Conservation (phyloP, 1,140 invertebrate genomes). For the Drosophila ironensis region DNA sequence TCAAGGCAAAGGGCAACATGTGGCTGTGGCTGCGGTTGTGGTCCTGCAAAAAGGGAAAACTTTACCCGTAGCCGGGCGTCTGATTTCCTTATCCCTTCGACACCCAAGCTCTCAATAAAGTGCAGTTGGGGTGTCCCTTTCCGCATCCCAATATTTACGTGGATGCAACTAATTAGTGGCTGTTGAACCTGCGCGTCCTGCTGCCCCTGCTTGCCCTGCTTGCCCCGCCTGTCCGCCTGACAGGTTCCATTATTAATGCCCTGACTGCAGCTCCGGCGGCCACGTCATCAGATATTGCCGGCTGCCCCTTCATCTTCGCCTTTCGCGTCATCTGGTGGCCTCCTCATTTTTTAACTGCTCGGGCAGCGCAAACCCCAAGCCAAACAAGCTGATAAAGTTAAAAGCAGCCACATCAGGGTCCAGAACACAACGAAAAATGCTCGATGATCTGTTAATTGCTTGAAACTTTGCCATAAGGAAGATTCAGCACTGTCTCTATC, state of each 20-base stretch:
- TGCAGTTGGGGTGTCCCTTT: not conserved
- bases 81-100: conserved; percentile 17
- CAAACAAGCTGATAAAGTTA: conserved; percentile 74
- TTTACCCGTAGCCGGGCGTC: not conserved
- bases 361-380: conserved; percentile 25
- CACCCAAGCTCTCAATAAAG: not conserved
- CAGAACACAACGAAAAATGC: conserved; percentile 11
- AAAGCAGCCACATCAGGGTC: conserved; percentile 48
- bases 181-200: conserved; percentile 21
- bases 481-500: too few species aligned
- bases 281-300: conserved; percentile 40
- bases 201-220: not conserved
- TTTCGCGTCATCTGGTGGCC: conserved; percentile 30
- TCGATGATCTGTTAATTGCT: too few species aligned
- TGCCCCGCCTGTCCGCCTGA: not conserved
- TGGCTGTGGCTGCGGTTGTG: conserved; percentile 32
- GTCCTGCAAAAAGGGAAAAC: not conserved
- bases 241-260: conserved; percentile 23
- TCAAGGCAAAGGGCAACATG: conserved; percentile 64
- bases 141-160: conserved; percentile 10
- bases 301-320: conserved; percentile 32
- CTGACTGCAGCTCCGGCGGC: conserved; percentile 6
- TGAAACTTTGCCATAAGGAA: too few species aligned
- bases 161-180: conserved; percentile 49
- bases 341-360: conserved; percentile 14